Conservation (phyloP, 2,113 vertebrate genomes). For the Haemorhous mexicanus region DNA sequence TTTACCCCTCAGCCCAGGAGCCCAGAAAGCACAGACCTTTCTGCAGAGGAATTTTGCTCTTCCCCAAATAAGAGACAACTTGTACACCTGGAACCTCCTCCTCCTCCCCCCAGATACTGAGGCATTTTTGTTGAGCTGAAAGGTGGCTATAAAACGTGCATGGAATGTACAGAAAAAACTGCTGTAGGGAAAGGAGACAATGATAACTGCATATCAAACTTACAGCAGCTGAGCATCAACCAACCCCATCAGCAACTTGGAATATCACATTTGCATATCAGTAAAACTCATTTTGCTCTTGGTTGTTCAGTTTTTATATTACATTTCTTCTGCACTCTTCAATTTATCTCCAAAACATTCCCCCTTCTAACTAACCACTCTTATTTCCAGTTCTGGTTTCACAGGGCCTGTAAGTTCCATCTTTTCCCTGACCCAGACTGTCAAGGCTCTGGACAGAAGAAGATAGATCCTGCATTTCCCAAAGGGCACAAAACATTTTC, state of each 20-base stretch:
- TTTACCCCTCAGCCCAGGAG: not conserved
- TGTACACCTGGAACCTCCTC: not conserved
- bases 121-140: not conserved
- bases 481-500: not conserved
- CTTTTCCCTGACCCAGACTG: not conserved
- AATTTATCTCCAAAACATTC: not conserved
- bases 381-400: not conserved
- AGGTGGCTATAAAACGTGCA: too few species aligned
- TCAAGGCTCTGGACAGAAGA: not conserved
- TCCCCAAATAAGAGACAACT: not conserved
- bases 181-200: not conserved
- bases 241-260: not conserved
- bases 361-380: not conserved
- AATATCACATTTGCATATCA: not conserved
- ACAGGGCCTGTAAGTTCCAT: not conserved
- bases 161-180: not conserved
- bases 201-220: not conserved
- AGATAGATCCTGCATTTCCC: fast-evolving
- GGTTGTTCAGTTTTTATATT: not conserved
- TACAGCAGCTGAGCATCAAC: not conserved
- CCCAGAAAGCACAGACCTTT: not conserved
- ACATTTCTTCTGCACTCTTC: not conserved
- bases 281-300: not conserved
- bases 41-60: not conserved
- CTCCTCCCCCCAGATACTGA: not conserved